phyloP scores from a whole-genome alignment of 2,113 vertebrate species.

The Suncus etruscus region DNA sequence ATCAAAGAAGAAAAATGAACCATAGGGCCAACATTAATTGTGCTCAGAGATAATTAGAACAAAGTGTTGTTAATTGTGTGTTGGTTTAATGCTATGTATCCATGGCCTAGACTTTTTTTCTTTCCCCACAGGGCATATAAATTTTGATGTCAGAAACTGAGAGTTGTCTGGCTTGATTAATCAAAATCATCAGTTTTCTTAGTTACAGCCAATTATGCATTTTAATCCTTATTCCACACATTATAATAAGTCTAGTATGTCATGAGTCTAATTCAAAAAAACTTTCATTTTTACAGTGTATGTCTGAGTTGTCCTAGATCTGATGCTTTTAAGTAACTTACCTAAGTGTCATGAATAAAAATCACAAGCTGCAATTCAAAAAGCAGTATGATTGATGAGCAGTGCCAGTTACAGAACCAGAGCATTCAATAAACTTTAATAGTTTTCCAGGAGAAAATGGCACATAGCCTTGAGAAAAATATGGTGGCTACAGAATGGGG shows the following conservation, averaged over 20 bases:
- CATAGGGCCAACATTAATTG: constrained; percentile 81
- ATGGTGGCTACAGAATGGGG: neutral
- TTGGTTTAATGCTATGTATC: constrained; percentile 83
- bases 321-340: neutral
- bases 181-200: constrained; percentile 78
- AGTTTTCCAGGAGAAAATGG: constrained; percentile 49
- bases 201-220: constrained; percentile 79
- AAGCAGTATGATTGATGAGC: constrained; percentile 39
- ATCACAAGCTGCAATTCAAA: constrained; percentile 5
- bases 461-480: neutral
- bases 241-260: constrained; percentile 80
- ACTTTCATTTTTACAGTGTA: constrained; percentile 20
- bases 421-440: neutral
- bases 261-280: constrained; percentile 67
- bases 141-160: constrained; percentile 80
- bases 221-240: constrained; percentile 80
- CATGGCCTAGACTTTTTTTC: constrained; percentile 72
- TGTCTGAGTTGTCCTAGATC: neutral
- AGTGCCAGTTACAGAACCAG: neutral
- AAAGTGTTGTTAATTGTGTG: constrained; percentile 86
- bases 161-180: constrained; percentile 82
- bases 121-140: constrained; percentile 75
- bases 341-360: constrained; percentile 54
- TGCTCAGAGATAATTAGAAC: constrained; percentile 85
- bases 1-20: constrained; percentile 85